Conservation (phyloP, 92 coral and sea anemone species). For the Metridium senile region DNA sequence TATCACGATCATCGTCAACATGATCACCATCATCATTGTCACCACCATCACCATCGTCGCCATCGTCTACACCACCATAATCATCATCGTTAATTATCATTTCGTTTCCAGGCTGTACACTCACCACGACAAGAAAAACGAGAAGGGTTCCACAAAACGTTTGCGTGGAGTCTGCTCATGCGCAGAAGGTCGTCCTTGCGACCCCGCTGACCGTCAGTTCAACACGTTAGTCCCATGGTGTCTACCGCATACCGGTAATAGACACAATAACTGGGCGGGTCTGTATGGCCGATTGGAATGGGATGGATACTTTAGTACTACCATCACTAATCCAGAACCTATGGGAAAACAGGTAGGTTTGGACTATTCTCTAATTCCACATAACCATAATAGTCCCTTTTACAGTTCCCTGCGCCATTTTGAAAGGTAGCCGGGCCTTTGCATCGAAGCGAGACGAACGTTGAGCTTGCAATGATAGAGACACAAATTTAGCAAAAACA, state of each 20-base stretch:
- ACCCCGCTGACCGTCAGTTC: constrained; percentile 94
- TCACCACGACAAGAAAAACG: constrained; percentile 93
- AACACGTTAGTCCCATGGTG: constrained; percentile 98
- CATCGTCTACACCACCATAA: neutral
- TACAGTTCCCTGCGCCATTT: too few relatives aligned
- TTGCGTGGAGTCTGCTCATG: constrained; percentile 96
- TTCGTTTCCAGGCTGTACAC: constrained; percentile 66
- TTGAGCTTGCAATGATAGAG: too few relatives aligned
- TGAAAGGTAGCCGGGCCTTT: too few relatives aligned
- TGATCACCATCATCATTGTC: neutral
- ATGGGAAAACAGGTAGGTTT: constrained; percentile 95
- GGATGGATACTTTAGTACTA: constrained; percentile 98
- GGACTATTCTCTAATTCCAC: too few relatives aligned
- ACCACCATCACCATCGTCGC: neutral
- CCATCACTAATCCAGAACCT: constrained; percentile 98
- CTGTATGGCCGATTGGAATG: constrained; percentile 97
- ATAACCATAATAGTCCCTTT: too few relatives aligned
- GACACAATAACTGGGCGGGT: constrained; percentile 99
- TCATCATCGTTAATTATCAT: neutral
- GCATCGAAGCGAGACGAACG: too few relatives aligned
- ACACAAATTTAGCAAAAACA: too few relatives aligned
- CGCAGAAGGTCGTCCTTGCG: constrained; percentile 93
- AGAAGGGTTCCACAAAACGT: constrained; percentile 65
- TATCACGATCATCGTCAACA: neutral
- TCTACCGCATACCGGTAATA: constrained; percentile 98